Conservation (phyloP, 2,113 vertebrate genomes). For the Macrotis lagotis region DNA sequence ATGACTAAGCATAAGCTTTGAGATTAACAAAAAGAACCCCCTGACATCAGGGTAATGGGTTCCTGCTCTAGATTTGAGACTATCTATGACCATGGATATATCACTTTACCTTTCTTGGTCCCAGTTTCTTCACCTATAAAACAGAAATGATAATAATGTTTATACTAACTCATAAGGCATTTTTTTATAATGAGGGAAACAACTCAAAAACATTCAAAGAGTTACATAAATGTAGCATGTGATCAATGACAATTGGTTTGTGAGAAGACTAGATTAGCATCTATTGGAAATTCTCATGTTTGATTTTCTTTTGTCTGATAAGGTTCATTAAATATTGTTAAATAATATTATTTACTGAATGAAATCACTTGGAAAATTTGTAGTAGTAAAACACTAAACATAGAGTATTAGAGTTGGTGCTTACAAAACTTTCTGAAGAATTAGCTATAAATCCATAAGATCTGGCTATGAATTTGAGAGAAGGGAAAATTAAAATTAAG, state of each 20-base stretch:
- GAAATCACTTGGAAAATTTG: constrained; percentile 10
- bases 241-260: neutral
- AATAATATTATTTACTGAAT: constrained; percentile 18
- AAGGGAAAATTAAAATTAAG: constrained; percentile 3
- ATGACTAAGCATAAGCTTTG: neutral
- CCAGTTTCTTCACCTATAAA: neutral
- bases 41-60: neutral
- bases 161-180: neutral
- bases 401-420: neutral
- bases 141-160: neutral
- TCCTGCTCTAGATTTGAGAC: neutral
- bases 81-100: neutral
- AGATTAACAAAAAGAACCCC: neutral
- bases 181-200: neutral
- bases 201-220: neutral
- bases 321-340: constrained; percentile 17
- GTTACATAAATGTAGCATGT: neutral
- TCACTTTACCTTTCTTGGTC: neutral
- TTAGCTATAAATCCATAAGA: constrained; percentile 3
- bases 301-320: neutral
- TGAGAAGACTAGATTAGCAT: neutral
- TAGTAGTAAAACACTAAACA: neutral
- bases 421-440: neutral
- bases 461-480: neutral
- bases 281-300: neutral